Conservation (phyloP, 2,888 invertebrate genomes). For the Mythimna albipuncta region DNA sequence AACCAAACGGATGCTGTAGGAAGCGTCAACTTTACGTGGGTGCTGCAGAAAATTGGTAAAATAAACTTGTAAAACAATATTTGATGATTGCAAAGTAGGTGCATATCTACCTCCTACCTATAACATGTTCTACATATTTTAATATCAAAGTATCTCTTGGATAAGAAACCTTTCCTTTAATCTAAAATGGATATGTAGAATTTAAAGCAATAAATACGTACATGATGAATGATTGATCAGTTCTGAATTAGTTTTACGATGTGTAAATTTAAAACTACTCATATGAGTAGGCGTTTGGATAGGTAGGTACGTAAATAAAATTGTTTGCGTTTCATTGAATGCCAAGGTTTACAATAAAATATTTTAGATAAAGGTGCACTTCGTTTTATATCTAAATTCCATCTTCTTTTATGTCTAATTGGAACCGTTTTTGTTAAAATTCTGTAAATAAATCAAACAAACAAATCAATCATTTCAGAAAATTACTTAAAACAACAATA, state of each 20-base stretch:
- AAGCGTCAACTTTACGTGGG: neutral
- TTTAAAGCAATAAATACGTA: slow-evolving; percentile 13
- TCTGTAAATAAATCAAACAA: slow-evolving; percentile 43
- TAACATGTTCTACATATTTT: neutral
- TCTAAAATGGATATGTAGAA: neutral
- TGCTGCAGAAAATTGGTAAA: slow-evolving; percentile 14
- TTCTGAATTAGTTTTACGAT: slow-evolving; percentile 32
- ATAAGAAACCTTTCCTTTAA: neutral
- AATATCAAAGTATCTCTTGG: neutral
- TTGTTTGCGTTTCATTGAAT: slow-evolving; percentile 27
- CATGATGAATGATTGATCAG: slow-evolving; percentile 22
- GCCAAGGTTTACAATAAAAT: slow-evolving; percentile 29
- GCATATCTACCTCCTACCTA: no score
- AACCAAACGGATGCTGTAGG: neutral
- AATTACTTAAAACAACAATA: slow-evolving; percentile 23
- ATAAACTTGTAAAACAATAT: neutral
- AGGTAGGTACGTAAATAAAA: slow-evolving; percentile 26
- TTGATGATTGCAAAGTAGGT: neutral
- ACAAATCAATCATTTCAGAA: slow-evolving; percentile 37
- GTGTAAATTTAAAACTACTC: slow-evolving; percentile 41
- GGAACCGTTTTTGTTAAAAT: slow-evolving; percentile 28
- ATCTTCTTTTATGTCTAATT: slow-evolving; percentile 46
- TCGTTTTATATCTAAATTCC: slow-evolving; percentile 40
- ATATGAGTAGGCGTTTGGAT: slow-evolving; percentile 39
- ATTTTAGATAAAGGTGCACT: slow-evolving; percentile 35